A percentile compares a stretch with the other conserved stretches of the same genome.
Evolutionary conservation across 2,797 vertebrate genomes (phyloP).

Genomic region (Cygnus olor): DNA sequence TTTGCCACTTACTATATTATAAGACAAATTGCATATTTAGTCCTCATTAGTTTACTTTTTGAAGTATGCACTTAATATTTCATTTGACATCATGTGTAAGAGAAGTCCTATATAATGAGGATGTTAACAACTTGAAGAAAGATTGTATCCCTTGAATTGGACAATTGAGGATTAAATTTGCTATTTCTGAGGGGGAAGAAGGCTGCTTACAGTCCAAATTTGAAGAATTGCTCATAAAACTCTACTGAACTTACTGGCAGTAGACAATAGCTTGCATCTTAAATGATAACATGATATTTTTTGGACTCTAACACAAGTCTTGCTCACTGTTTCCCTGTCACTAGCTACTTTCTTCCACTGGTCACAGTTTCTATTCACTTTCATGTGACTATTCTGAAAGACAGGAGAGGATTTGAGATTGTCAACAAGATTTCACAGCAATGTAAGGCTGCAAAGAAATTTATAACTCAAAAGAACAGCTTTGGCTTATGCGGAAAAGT

Average conservation of each 20-base stretch:
- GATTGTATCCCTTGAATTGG: not conserved
- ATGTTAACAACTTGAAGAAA: not conserved
- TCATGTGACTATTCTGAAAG: not conserved
- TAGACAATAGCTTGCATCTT: not conserved
- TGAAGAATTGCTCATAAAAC: not conserved
- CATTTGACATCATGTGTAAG: not conserved
- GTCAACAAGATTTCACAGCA: not conserved
- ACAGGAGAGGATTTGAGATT: not conserved
- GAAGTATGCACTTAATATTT: not conserved
- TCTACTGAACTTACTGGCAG: not conserved
- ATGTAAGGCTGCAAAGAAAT: constrained; percentile 5
- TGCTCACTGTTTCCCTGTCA: not conserved
- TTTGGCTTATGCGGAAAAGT: not conserved
- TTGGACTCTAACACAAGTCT: not conserved
- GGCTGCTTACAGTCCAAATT: not conserved
- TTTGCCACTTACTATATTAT: not conserved
- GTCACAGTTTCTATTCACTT: not conserved
- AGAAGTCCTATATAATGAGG: not conserved
- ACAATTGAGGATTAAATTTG: not conserved
- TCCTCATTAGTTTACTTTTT: not conserved
- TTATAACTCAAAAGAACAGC: not conserved
- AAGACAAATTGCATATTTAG: not conserved
- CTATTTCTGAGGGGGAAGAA: not conserved
- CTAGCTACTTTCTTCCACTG: not conserved
- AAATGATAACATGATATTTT: not conserved